Percentiles rank a stretch among this genome's conserved stretches.
These are phyloP conservation scores for Chymomyza caudatula DNA, from an alignment of 2,888 invertebrate species.

Conservation along the genomic window DNA sequence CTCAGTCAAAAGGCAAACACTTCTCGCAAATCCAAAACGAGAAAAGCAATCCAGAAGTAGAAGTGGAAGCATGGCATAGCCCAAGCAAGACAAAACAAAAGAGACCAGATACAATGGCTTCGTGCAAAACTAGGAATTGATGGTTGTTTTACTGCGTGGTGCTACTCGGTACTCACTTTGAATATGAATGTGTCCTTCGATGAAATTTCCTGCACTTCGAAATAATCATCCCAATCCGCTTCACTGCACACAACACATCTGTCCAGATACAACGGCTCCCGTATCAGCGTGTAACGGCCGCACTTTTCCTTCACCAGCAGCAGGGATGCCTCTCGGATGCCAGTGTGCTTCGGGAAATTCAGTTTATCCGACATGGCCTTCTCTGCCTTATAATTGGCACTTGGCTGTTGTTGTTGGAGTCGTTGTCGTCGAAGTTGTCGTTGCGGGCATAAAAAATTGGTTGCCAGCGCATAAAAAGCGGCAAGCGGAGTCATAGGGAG, in stretches of 20 bases:
- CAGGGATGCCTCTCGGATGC: conserved; percentile 91
- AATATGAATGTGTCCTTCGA: conserved; percentile 96
- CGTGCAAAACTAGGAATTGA: background rate
- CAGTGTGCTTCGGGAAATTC: conserved; percentile 85
- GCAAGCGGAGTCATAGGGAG: conserved; percentile 12
- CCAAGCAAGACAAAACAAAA: background rate
- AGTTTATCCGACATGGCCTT: conserved; percentile 82
- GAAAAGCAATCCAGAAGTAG: background rate
- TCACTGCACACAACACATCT: conserved; percentile 93
- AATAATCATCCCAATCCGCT: conserved; percentile 94
- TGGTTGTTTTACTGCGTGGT: background rate
- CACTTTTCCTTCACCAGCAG: conserved; percentile 93
- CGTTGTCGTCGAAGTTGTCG: conserved; percentile 29
- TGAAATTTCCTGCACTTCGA: conserved; percentile 95
- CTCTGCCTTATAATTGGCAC: conserved; percentile 83
- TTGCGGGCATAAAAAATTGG: conserved; percentile 36
- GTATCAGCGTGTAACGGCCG: conserved; percentile 89
- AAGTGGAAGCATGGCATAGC: conserved; percentile 4
- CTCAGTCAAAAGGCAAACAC: conserved; percentile 66
- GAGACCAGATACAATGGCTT: background rate
- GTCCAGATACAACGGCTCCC: conserved; percentile 94
- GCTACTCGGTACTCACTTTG: conserved; percentile 86
- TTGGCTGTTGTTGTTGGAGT: conserved; percentile 80
- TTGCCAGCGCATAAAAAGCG: conserved; percentile 5
- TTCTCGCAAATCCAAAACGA: background rate